Base-by-base conservation (phyloP, 2,888 invertebrate species). In the Tetragonisca angustula region DNA sequence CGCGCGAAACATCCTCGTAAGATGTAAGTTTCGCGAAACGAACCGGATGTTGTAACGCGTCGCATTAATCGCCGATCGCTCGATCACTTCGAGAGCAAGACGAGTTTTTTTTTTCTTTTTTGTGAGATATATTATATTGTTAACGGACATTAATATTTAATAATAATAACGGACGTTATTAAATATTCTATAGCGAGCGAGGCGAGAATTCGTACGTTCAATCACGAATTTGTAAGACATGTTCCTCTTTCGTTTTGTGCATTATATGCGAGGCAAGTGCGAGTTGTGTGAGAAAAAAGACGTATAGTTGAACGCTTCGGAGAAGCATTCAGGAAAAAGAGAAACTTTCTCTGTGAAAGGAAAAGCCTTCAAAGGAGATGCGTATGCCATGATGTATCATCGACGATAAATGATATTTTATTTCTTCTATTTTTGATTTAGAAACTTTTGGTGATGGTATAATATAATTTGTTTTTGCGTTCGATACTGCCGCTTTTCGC, bases 181-280 rank as follows among this genome's bases (percentile, higher is more conserved):
- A 43, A 52, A 61, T 62, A 36, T 50, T 64, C 17, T 61, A 49
- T 59, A 59, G n/a, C 56, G 36, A 59, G 19, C 56, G 36, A 59
- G 19, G 32, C 15, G 50, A 54, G 3, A 50, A 67, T 50, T 79
- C 50, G 65, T 56, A 77, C 21, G 27, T 68, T 68, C 17, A 68
- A 56, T 80, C 59, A 70, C 56, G 50, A 75, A 80, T 49, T 69
- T 52, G 15, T 75, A 43, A 56, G n/a, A 69, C 81, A 65, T 68
- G 75, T 75, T 80, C 81, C 75, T 81, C 32, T 81, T 83, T 54
- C 17, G 36, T 82, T 83, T 59, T 49, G 21, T 54, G 15, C n/a
- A 17, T 83, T 59, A 27, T 56, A 69, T 54, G 52, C 71, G 77
- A 83, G 77, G 73, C 69, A 78, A 78, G 76, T 50, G 76, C 71